Base-by-base conservation (phyloP, 1,140 invertebrate species). In the Neodiprion virginianus region DNA sequence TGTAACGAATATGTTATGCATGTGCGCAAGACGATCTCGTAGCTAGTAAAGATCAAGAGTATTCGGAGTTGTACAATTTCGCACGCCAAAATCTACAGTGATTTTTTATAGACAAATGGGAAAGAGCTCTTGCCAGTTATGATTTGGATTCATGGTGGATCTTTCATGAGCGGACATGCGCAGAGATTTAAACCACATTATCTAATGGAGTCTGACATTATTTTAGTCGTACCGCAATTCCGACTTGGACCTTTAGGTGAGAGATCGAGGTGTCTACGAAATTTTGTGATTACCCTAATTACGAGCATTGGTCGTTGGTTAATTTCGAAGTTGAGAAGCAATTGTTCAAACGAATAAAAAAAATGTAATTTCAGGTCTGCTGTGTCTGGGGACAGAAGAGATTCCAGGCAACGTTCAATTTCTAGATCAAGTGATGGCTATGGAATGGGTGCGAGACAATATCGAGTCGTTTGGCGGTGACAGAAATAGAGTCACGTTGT, bases 361-460 rank as follows among this genome's bases (percentile, higher is more conserved):
- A 14, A 14, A 14, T 14, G 53, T 12, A 61, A 14, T 17, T 61
- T 61, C 53, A 61, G 53, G 53, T 8, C 8, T 61, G 11, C 53
- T 61, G 53, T 14, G 53, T 61, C 53, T 61, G 53, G 8, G 53
- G 11, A 61, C 53, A 12, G 53, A 61, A 17, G 53, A 61, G 53
- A 14, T 61, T 61, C 53, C 53, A 17, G 53, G 53, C 53, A 61
- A 61, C 53, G 53, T 61, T 12, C 53, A 61, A 61, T 61, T 61
- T 17, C 53, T 61, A 4, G 53, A 61, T 17, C 53, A 61, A 17
- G 53, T 61, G 53, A 69, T 47, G 67, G 88, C 88, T n/a, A 68
- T 89, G 7, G 80, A 83, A 75, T 90, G 89, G 89, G 78, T 89
- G 7, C 74, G 23, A 87, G 89, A 81, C 12, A 82, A 83, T 72